phyloP scores from a whole-genome alignment of 92 coral and sea anemone genomes.

The Hydrozoanthus gracilis region DNA sequence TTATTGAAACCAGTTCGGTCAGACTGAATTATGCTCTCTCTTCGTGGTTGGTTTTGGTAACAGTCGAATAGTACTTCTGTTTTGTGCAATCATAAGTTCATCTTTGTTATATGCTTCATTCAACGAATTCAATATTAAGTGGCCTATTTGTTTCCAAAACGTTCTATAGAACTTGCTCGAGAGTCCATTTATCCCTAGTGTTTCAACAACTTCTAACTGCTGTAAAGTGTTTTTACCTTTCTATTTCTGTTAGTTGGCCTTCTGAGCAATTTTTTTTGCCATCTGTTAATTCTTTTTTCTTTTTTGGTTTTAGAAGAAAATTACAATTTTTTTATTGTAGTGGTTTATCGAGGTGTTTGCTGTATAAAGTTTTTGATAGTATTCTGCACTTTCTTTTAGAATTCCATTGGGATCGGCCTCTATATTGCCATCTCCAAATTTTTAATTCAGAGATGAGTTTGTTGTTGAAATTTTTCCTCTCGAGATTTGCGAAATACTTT shows the following conservation, averaged over 20 bases:
- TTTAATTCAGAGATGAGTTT: not conserved
- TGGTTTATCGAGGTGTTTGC: not conserved
- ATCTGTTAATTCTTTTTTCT: not conserved
- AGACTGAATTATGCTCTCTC: conserved; percentile 23
- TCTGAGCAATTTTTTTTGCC: conserved; percentile 3
- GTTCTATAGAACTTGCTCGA: not conserved
- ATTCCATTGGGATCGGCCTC: not conserved
- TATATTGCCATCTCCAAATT: not conserved
- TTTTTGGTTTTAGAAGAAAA: not conserved
- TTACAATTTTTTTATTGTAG: no score
- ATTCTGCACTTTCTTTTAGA: not conserved
- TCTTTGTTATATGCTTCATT: not conserved
- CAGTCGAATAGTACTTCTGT: not conserved
- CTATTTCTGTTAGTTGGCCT: conserved; percentile 6
- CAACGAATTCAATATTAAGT: not conserved
- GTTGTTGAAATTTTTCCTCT: not conserved
- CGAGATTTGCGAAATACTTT: not conserved
- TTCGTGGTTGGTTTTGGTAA: conserved; percentile 6
- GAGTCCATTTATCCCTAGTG: not conserved
- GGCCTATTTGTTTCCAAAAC: not conserved
- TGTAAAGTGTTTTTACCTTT: not conserved
- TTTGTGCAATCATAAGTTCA: conserved; percentile 9
- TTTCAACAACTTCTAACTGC: not conserved
- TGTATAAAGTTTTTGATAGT: not conserved
- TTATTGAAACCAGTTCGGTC: conserved; percentile 31